Percentiles rank a stretch among this genome's conserved stretches.
Conservation (phyloP, 1,140 invertebrate genomes). For the Acyrthosiphon pisum region DNA sequence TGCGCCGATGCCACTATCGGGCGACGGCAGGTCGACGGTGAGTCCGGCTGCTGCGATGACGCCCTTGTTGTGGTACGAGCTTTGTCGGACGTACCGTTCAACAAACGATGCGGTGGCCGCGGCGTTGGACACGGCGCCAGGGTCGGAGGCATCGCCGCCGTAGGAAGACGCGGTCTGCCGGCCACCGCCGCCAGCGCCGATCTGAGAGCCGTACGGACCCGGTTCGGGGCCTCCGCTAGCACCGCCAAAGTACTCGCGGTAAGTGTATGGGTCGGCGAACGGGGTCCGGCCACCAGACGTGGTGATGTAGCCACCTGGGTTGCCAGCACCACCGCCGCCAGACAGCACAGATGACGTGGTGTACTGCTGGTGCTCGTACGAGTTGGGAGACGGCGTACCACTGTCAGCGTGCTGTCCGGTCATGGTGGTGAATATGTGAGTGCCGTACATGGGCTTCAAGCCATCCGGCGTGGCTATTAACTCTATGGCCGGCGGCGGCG, state of each 20-base stretch:
- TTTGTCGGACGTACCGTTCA: conserved; percentile 69
- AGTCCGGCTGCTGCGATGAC: conserved; percentile 72
- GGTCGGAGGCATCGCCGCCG: conserved; percentile 63
- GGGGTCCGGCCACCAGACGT: conserved; percentile 60
- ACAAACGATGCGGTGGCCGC: conserved; percentile 65
- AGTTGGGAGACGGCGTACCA: conserved; percentile 67
- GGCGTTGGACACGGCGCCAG: conserved; percentile 61
- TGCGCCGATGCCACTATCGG: conserved; percentile 89
- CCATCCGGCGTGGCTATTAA: conserved; percentile 67
- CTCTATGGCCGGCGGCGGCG: conserved; percentile 61
- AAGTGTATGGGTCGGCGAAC: conserved; percentile 65
- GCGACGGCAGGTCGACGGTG: conserved; percentile 89
- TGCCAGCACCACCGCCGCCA: conserved; percentile 62
- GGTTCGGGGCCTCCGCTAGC: conserved; percentile 65
- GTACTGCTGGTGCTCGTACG: conserved; percentile 68
- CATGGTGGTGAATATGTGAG: conserved; percentile 65
- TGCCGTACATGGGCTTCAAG: conserved; percentile 64
- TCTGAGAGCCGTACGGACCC: conserved; percentile 67
- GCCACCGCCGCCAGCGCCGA: conserved; percentile 58
- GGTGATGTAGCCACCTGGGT: conserved; percentile 63
- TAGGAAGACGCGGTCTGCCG: conserved; percentile 65
- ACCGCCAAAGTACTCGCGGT: conserved; percentile 66
- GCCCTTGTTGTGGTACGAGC: conserved; percentile 65
- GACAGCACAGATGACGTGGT: conserved; percentile 65
- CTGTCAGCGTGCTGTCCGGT: conserved; percentile 63